Conservation (phyloP, 2,888 invertebrate species). For the Ichneumoninae sp. region DNA sequence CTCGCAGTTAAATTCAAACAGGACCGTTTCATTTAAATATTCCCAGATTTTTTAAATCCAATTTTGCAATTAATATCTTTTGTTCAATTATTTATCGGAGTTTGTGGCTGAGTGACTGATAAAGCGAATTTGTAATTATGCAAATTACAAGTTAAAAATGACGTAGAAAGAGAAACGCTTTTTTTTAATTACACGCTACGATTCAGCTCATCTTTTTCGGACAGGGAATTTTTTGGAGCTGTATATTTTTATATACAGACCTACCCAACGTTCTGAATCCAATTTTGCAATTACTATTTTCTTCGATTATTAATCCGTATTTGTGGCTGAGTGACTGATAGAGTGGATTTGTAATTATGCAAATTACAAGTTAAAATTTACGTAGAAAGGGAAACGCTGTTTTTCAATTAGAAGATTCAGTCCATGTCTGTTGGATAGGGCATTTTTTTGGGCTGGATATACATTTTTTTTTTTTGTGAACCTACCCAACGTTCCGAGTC, state of each 20-base stretch:
- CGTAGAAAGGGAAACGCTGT: neutral
- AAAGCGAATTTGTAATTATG: too few relatives aligned
- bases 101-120: neutral
- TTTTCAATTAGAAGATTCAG: too few relatives aligned
- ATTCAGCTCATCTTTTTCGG: too few relatives aligned
- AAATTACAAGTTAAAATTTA: neutral
- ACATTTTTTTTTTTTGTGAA: slow-evolving; percentile 71
- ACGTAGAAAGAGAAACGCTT: too few relatives aligned
- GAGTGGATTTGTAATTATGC: neutral
- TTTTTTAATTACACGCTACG: too few relatives aligned
- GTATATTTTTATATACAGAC: slow-evolving; percentile 74
- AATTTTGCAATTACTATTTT: too few relatives aligned
- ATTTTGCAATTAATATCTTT: neutral
- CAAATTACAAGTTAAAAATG: too few relatives aligned
- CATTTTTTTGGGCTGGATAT: neutral
- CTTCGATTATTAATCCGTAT: neutral
- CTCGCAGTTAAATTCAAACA: neutral
- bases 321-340: too few relatives aligned
- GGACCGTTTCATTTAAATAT: neutral
- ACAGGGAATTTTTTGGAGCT: neutral
- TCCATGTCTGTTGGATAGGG: neutral
- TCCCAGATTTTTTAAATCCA: neutral
- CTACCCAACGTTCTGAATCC: slow-evolving; percentile 80
- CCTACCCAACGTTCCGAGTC: slow-evolving; percentile 83
- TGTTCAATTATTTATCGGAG: neutral